Evolutionary conservation across 2,888 invertebrate genomes (phyloP).

Genomic region (Chrysolina americana): DNA sequence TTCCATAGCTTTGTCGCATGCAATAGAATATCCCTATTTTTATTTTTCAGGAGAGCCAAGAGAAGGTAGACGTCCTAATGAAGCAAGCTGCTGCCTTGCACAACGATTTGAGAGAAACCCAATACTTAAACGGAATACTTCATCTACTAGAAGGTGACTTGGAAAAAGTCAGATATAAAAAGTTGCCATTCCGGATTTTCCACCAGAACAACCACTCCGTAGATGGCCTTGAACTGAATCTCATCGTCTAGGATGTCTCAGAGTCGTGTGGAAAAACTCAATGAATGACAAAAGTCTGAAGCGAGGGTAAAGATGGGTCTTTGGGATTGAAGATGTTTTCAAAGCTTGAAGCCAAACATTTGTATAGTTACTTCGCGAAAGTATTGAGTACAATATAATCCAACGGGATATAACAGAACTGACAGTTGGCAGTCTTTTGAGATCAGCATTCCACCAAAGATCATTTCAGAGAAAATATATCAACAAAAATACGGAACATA

Average conservation of each 20-base stretch:
- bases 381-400: too few relatives aligned
- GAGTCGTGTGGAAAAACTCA: neutral
- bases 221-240: conserved; percentile 42
- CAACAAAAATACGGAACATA: too few relatives aligned
- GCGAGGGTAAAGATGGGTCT: too few relatives aligned
- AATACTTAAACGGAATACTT: conserved; percentile 74
- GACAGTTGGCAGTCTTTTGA: too few relatives aligned
- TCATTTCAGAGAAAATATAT: too few relatives aligned
- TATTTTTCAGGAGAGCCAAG: conserved; percentile 61
- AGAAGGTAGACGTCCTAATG: conserved; percentile 61
- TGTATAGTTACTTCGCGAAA: too few relatives aligned
- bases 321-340: too few relatives aligned
- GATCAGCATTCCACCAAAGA: too few relatives aligned
- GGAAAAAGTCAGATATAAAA: conserved; percentile 61
- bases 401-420: too few relatives aligned
- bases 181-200: conserved; percentile 59
- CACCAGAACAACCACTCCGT: conserved; percentile 30
- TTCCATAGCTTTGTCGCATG: too few relatives aligned
- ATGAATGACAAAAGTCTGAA: neutral
- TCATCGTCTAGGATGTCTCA: conserved; percentile 46
- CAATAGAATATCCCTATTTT: neutral
- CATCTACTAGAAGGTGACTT: conserved; percentile 72
- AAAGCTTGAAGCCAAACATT: too few relatives aligned
- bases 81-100: conserved; percentile 70
- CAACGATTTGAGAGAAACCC: conserved; percentile 71